Base-by-base conservation (phyloP, 2,797 vertebrate species). In the Gobionotothen gibberifrons region DNA sequence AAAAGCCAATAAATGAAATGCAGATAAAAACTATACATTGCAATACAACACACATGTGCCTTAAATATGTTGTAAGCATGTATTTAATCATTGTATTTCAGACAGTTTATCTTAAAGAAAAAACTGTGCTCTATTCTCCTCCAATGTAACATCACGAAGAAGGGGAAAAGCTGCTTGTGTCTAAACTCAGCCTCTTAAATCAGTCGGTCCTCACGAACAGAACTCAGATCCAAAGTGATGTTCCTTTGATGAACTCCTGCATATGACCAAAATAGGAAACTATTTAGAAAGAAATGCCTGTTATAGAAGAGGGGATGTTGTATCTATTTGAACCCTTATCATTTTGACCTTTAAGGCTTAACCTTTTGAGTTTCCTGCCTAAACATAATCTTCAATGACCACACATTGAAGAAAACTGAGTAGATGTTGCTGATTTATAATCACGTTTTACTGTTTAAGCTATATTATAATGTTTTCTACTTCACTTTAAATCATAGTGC, bases 201-300 rank as follows among this genome's bases (percentile, higher is more conserved):
- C 80, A 83, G 79, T 81, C 73, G 75, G 70, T 89, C 76, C 75
- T 83, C 70, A 69, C 65, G 63, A 75, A 86, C 63, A 46, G 59
- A 79, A 59, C 63, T 73, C 67, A 63, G 22, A 72, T 81, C 80
- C 72, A 75, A 69, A 47, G 73, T 78, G 67, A 81, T 84, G 69
- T 83, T 85, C 75, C 68, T 80, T 29, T 13, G 61, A 84, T 10
- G 61, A 72, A 77, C 65, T 65, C 47, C 54, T 74, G 71, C 32
- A 22, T 83, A 85, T 92, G 76, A 87, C 89, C 89, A 90, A 86
- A 90, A 83, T 86, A 91, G 85, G 86, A 83, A 78, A 72, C 4
- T 62, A 59, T 72, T 85, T 63, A 60, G 60, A 11, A 12, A 70
- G 40, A 81, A 78, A 68, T 78, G 80, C 47, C 76, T 82, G 54